Percentiles rank a stretch among this genome's conserved stretches.
These are phyloP conservation scores for Steinernema khuongi DNA, from an alignment of 1,140 invertebrate species.

Conservation along the genomic window DNA sequence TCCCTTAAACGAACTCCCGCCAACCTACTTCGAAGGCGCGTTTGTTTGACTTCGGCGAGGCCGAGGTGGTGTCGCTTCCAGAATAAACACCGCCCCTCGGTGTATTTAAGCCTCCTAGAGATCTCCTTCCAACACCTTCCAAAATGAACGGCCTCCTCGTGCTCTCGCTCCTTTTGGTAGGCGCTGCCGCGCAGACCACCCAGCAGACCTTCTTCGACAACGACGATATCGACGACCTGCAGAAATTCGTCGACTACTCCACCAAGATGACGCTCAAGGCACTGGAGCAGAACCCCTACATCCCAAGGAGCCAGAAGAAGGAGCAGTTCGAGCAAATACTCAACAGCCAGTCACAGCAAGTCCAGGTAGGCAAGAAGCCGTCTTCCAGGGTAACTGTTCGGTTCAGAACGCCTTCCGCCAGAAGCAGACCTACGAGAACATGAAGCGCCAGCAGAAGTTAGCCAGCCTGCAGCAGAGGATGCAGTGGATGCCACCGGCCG, in stretches of 20 bases:
- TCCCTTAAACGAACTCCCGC: too few relatives aligned
- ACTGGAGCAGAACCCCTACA: background rate
- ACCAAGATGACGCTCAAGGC: background rate
- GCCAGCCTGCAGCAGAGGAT: background rate
- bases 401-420: background rate
- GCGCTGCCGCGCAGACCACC: too few relatives aligned
- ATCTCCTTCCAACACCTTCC: too few relatives aligned
- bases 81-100: too few relatives aligned
- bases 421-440: background rate
- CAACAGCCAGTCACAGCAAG: background rate
- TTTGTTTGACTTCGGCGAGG: too few relatives aligned
- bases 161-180: too few relatives aligned
- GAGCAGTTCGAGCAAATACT: background rate
- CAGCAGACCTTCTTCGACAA: background rate
- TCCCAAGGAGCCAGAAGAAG: background rate
- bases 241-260: constrained; percentile 3
- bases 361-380: background rate
- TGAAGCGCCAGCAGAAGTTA: background rate
- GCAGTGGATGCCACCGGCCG: constrained; percentile 3
- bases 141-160: too few relatives aligned
- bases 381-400: background rate
- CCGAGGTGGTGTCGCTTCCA: too few relatives aligned
- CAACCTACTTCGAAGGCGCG: too few relatives aligned
- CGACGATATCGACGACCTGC: background rate
- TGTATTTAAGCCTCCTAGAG: too few relatives aligned